Evolutionary conservation across 2,113 vertebrate genomes (phyloP), one percentile per base, ranked within the genome.

Genomic region (Daubentonia madagascariensis): DNA sequence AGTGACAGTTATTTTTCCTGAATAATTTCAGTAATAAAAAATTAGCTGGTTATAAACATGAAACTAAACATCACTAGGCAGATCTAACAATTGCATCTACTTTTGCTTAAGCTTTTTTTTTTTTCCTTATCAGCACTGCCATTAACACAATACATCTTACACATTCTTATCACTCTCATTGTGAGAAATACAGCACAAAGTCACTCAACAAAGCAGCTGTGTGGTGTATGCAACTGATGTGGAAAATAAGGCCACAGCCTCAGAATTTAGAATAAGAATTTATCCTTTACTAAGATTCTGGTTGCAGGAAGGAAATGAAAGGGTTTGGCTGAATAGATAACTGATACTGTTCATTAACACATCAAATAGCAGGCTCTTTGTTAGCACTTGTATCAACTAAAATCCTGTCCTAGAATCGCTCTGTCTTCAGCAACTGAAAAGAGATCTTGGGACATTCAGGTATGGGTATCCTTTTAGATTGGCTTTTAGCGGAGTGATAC

Each of bases 11-110:
- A 81, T 35, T 90, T 92, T 95, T 96, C 79, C 75, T 85, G 25
- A 81, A 75, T 85, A 73, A 90, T 94, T 86, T 94, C 14, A 87
- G 4, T 75, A 73, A 85, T 92, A 75, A 95, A 76, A 92, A 93
- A 78, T 52, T 79, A 88, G 28, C 61, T 89, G 40, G 13, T 91
- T 93, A 85, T 14, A 94, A 96, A 90, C 37, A 37, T 70, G 76
- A 91, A 93, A 43, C 81, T 50, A 92, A 68, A 75, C 43, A 48
- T 63, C 59, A 48, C 13, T 79, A 57, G 43, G 35, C 73, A 95
- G 14, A 80, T 81, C 80, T 96, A 92, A 30, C 61, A 89, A 73
- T 48, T 89, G 14, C 22, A 70, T 61, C 70, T 94, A 43, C 37
- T 75, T 83, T 96, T 97, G 68, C 45, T 91, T 91, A 63, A 13